Evolutionary conservation across 2,797 vertebrate species (phyloP).

Genomic region (Pseudomugil tenellus): DNA sequence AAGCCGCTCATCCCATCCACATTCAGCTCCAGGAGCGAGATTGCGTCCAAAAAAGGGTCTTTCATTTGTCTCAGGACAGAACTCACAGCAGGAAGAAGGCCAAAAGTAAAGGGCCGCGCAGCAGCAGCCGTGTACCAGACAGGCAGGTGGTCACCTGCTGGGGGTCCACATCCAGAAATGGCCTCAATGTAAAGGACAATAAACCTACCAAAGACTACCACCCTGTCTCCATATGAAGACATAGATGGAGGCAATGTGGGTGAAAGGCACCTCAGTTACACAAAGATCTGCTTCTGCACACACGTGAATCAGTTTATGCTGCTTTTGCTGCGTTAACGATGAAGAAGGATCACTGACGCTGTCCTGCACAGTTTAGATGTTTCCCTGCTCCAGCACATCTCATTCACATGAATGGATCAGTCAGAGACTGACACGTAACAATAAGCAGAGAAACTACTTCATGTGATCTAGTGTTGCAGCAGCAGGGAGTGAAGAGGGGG

Average conservation of each 20-base stretch:
- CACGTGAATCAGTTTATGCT: neutral
- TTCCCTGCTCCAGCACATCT: too few species aligned
- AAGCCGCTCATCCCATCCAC: conserved; percentile 60
- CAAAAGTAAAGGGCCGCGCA: neutral
- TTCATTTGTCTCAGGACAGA: conserved; percentile 12
- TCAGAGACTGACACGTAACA: too few species aligned
- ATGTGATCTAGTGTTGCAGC: too few species aligned
- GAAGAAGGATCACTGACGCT: too few species aligned
- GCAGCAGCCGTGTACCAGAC: neutral
- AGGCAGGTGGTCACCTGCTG: conserved; percentile 55
- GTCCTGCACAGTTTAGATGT: too few species aligned
- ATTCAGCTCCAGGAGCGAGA: conserved; percentile 74
- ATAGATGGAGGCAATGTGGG: too few species aligned
- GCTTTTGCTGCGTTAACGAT: neutral
- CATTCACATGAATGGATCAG: too few species aligned
- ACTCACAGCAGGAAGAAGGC: conserved; percentile 16
- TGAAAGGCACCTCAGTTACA: neutral
- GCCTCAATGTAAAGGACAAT: neutral
- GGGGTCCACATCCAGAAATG: conserved; percentile 43
- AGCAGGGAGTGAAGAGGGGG: too few species aligned
- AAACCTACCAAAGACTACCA: conserved; percentile 21
- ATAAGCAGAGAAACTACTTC: too few species aligned
- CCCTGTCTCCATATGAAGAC: conserved; percentile 45
- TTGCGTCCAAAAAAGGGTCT: neutral
- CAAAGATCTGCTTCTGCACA: neutral